These are phyloP conservation scores for Eumeta japonica DNA, from an alignment of 1,140 invertebrate species.

Conservation along the genomic window DNA sequence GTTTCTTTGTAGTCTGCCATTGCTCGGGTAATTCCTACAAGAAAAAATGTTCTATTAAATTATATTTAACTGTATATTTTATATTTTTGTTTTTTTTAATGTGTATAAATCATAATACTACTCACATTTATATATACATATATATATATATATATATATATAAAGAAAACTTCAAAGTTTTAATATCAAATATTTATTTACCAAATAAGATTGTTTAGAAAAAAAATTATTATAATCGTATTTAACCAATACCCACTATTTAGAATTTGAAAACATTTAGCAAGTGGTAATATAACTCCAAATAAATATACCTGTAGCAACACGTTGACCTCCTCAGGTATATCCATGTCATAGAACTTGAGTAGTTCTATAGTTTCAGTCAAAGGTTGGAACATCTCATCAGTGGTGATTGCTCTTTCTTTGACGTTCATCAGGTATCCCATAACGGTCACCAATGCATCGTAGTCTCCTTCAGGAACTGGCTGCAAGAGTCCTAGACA, in stretches of 20 bases:
- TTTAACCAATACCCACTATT: not conserved
- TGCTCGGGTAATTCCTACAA: conserved; percentile 87
- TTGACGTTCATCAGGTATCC: conserved; percentile 80
- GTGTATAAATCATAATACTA: not conserved
- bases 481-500: conserved; percentile 71
- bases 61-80: not conserved
- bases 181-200: too few species aligned
- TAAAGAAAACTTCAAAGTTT: too few species aligned
- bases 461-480: conserved; percentile 79
- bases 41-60: conserved; percentile 8
- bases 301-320: conserved; percentile 68
- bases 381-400: conserved; percentile 93
- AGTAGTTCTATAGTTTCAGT: conserved; percentile 83
- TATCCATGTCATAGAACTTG: conserved; percentile 85
- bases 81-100: not conserved
- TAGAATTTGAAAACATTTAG: too few species aligned
- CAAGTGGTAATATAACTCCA: too few species aligned
- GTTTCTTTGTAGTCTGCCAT: conserved; percentile 94
- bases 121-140: not conserved
- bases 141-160: too few species aligned
- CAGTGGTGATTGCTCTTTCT: conserved; percentile 72
- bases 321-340: conserved; percentile 84
- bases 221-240: not conserved
- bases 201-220: too few species aligned
- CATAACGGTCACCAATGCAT: conserved; percentile 78